Conservation (phyloP, 2,113 vertebrate genomes). For the Pseudorhombus dupliciocellatus region DNA sequence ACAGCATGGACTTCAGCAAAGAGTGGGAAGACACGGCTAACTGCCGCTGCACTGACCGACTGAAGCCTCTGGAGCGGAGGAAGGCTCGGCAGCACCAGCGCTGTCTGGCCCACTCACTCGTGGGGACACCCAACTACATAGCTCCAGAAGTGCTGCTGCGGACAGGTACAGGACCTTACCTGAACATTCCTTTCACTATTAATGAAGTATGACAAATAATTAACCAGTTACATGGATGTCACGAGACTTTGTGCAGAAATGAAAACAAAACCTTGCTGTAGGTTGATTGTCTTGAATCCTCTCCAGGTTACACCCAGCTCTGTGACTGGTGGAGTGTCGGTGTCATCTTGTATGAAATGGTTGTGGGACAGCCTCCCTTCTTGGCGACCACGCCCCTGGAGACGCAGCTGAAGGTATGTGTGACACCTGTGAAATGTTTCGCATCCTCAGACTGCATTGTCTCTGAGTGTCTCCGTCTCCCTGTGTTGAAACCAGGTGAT, state of each 20-base stretch:
- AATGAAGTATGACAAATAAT: too few relatives aligned
- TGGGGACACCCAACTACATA: constrained; percentile 98
- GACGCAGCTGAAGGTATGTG: constrained; percentile 96
- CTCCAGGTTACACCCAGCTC: constrained; percentile 91
- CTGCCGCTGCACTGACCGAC: constrained; percentile 91
- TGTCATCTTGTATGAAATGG: constrained; percentile 98
- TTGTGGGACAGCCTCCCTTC: constrained; percentile 98
- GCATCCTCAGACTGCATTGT: background rate
- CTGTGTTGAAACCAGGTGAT: constrained; percentile 86
- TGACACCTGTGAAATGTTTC: constrained; percentile 16
- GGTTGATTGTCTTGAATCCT: background rate
- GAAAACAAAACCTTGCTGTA: too few relatives aligned
- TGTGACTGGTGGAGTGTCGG: constrained; percentile 99
- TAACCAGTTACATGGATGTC: too few relatives aligned
- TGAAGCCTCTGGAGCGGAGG: constrained; percentile 93
- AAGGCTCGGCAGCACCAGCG: constrained; percentile 97
- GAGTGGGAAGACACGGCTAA: constrained; percentile 93
- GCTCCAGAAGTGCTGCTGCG: constrained; percentile 95
- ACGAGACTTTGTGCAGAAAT: too few relatives aligned
- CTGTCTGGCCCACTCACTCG: constrained; percentile 95
- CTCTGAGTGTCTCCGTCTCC: background rate
- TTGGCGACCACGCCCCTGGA: constrained; percentile 94
- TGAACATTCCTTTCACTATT: too few relatives aligned
- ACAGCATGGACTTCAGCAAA: constrained; percentile 99
- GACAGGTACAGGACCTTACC: constrained; percentile 91